Evolutionary conservation across 1,140 invertebrate species (phyloP).

Genomic region (Drosophila azteca): DNA sequence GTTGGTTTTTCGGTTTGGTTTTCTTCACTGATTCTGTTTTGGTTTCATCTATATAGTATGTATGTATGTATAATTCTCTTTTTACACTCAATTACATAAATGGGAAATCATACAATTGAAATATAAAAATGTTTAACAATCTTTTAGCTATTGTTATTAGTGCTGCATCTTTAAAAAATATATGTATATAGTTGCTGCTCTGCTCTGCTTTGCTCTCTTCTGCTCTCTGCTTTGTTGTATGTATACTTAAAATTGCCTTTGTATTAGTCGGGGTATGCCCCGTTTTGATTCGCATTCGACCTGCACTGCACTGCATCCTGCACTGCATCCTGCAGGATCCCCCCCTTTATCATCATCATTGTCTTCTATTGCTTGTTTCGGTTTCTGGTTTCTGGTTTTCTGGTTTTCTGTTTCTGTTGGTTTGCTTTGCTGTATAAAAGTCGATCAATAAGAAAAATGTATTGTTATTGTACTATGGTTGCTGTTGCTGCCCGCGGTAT

Average conservation of each 20-base stretch:
- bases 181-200: slow-evolving; percentile 49
- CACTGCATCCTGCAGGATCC: not conserved
- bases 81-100: slow-evolving; percentile 59
- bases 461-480: slow-evolving; percentile 82
- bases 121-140: slow-evolving; percentile 80
- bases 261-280: slow-evolving; percentile 8
- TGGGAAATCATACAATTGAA: slow-evolving; percentile 76
- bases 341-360: not conserved
- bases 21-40: slow-evolving; percentile 36
- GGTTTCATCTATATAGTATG: slow-evolving; percentile 37
- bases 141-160: slow-evolving; percentile 76
- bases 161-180: slow-evolving; percentile 60
- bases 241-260: slow-evolving; percentile 47
- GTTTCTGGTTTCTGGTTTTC: slow-evolving; percentile 21
- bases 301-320: slow-evolving; percentile 1
- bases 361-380: slow-evolving; percentile 10
- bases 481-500: slow-evolving; percentile 71
- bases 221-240: slow-evolving; percentile 20
- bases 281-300: slow-evolving; percentile 47
- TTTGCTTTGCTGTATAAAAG: slow-evolving; percentile 64
- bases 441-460: slow-evolving; percentile 73
- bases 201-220: slow-evolving; percentile 18
- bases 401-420: slow-evolving; percentile 35
- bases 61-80: slow-evolving; percentile 59
- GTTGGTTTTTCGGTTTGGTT: slow-evolving; percentile 47